Evolutionary conservation across 2,113 vertebrate species (phyloP), one percentile per base, ranked within the genome.

Genomic region (Eptesicus fuscus): DNA sequence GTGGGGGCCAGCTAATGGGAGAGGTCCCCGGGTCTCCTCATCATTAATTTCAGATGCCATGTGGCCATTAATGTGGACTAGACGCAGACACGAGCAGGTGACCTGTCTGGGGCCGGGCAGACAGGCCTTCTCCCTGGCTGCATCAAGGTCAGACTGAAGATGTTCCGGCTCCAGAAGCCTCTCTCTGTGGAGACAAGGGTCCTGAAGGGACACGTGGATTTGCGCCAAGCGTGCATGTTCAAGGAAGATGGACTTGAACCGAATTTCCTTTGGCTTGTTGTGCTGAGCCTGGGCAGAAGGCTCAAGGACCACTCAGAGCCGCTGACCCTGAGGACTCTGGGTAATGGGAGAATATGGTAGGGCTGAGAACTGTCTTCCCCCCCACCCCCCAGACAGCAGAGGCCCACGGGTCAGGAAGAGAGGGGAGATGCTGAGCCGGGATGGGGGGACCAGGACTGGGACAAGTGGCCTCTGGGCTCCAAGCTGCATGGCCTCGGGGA

Each of bases 31-130:
- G 76, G 76, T 83, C 71, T 20, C 71, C 61, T 37, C 49, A 0
- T 47, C 32, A 10, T 40, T 89, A 9, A 88, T 84, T 90, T 87
- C 59, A 42, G 84, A 71, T 1, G 1, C 49, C 16, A 0, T 35
- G 71, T 71, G 93, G 80, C 83, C 73, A 17, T 95, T 84, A 59
- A 37, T 11, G 17, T 59, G 67, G 84, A 49, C 82, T 65, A 56
- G 40, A 47, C 69, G 67, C 35, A 80, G 59, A 73, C 53, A 28
- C 6, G 0, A 69, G 67, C 63, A 73, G 82, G 53, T 85, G 88
- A 82, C 51, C 90, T 56, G 47, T 95, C 65, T 70, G 40, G 11
- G 11, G 67, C 28, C 37, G 42, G 88, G 84, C 91, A 96, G 88
- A 84, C 59, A 74, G 80, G 67, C 69, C 69, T 91, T 70, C 79